Evolutionary conservation across 2,888 invertebrate species (phyloP).

Genomic region (Stegana nigrithorax): DNA sequence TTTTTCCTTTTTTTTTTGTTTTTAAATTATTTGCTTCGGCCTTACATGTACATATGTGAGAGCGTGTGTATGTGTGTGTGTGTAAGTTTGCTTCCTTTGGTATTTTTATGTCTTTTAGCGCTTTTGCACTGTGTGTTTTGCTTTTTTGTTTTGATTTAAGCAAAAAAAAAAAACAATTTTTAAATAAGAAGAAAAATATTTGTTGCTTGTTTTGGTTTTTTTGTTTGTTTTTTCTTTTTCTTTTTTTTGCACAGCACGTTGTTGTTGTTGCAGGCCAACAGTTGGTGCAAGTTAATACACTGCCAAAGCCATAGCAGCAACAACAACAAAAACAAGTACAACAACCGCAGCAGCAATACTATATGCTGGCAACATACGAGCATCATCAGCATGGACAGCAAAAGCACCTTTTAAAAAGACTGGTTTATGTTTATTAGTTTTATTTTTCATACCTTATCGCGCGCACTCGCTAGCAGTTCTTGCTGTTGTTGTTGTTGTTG

Average conservation of each 20-base stretch:
- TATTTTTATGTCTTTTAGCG: conserved; percentile 54
- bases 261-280: conserved; percentile 12
- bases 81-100: conserved; percentile 34
- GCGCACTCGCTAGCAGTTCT: not conserved
- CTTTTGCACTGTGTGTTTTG: conserved; percentile 23
- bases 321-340: conserved; percentile 8
- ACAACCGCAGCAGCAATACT: conserved; percentile 2
- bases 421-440: conserved; percentile 62
- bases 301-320: not conserved
- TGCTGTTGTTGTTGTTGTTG: conserved; percentile 1
- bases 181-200: too few relatives aligned
- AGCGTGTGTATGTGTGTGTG: conserved; percentile 23
- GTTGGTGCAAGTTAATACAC: conserved; percentile 17
- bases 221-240: not conserved
- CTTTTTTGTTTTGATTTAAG: conserved; percentile 15
- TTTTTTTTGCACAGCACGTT: not conserved
- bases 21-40: too few relatives aligned
- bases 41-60: not conserved
- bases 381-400: conserved; percentile 41
- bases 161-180: not conserved
- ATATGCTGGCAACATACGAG: conserved; percentile 1
- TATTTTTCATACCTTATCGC: conserved; percentile 55
- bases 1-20: conserved; percentile 46
- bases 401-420: conserved; percentile 59
- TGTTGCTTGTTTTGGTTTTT: conserved; percentile 11